Conservation (phyloP, 2,113 vertebrate species). For the Acinonyx jubatus region DNA sequence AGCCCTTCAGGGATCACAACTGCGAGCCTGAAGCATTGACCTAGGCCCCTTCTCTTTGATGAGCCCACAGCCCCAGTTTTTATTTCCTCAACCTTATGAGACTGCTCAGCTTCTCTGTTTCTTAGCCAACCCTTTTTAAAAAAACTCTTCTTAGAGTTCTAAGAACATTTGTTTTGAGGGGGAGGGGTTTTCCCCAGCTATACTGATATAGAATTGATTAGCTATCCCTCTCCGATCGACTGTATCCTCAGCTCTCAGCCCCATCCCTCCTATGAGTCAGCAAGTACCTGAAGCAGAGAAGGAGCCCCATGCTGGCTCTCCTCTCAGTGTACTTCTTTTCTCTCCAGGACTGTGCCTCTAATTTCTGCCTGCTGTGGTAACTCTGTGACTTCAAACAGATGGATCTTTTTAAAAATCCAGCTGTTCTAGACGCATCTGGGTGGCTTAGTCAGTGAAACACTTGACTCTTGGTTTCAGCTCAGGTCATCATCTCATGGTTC, state of each 20-base stretch:
- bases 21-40: not conserved
- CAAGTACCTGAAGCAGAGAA: not conserved
- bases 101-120: not conserved
- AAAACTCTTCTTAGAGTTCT: not conserved
- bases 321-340: not conserved
- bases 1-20: not conserved
- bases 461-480: too few species aligned
- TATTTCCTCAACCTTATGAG: not conserved
- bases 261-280: not conserved
- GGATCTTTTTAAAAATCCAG: not conserved
- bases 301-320: not conserved
- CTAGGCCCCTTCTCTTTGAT: not conserved
- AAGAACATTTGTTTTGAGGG: not conserved
- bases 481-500: too few species aligned
- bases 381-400: not conserved
- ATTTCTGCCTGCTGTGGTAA: not conserved
- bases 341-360: not conserved
- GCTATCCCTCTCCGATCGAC: not conserved
- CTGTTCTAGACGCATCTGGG: not conserved
- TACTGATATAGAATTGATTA: not conserved
- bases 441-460: too few species aligned
- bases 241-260: not conserved
- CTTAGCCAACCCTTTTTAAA: not conserved
- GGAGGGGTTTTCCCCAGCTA: not conserved
- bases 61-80: not conserved